Conservation (phyloP, 2,113 vertebrate genomes). For the Excalfactoria chinensis region DNA sequence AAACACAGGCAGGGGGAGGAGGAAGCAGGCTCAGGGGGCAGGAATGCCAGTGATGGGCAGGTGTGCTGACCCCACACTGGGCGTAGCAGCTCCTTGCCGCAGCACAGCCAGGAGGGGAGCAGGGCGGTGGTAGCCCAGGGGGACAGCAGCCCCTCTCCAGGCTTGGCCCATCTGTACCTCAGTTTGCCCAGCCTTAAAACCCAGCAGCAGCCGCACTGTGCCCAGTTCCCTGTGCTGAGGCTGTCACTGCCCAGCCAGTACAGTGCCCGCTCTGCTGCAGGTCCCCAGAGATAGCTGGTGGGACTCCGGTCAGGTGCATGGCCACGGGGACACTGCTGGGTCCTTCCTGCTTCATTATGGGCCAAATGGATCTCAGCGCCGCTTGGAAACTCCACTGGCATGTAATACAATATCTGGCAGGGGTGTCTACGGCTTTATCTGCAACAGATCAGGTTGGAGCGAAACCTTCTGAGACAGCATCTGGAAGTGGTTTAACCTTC, state of each 20-base stretch:
- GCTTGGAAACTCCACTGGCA: not conserved
- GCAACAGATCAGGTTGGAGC: conserved; percentile 42
- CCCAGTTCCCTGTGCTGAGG: fast-evolving
- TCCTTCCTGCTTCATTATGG: not conserved
- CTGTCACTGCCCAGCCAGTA: fast-evolving
- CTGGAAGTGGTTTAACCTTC: conserved; percentile 65
- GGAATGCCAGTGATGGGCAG: conserved; percentile 50
- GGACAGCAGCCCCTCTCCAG: not conserved
- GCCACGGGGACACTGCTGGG: fast-evolving
- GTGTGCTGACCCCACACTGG: not conserved
- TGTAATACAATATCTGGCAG: conserved; percentile 40
- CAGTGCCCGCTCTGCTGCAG: fast-evolving
- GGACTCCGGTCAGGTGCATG: not conserved
- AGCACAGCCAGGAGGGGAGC: fast-evolving
- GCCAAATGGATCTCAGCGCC: fast-evolving
- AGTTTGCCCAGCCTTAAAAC: not conserved
- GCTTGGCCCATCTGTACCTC: not conserved
- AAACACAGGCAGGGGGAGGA: not conserved
- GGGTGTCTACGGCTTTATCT: conserved; percentile 11
- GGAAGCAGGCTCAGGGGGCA: conserved; percentile 32
- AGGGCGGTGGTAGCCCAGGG: not conserved
- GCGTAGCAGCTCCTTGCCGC: not conserved
- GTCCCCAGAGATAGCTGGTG: not conserved
- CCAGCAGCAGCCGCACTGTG: not conserved
- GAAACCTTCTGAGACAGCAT: conserved; percentile 57